Evolutionary conservation across 92 coral and sea anemone genomes (phyloP).

Genomic region (Phenganax marumi): DNA sequence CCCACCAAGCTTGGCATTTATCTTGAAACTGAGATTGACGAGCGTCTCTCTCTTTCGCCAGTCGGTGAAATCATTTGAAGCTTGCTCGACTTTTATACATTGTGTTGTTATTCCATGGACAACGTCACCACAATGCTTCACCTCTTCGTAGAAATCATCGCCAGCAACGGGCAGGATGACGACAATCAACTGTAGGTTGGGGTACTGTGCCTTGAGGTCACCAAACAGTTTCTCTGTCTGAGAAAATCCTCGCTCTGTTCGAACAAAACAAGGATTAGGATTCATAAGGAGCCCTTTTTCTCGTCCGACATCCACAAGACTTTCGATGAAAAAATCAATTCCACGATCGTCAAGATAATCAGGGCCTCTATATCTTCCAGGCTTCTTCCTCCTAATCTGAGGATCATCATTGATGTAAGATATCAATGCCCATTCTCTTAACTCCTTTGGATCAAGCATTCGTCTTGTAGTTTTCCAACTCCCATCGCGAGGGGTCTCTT

Average conservation of each 20-base stretch:
- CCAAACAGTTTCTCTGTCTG: constrained; percentile 52
- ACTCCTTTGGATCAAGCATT: constrained; percentile 26
- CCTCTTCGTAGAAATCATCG: constrained; percentile 47
- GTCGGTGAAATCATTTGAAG: constrained; percentile 46
- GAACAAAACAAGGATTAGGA: constrained; percentile 13
- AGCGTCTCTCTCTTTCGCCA: constrained; percentile 53
- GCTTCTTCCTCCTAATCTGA: no score
- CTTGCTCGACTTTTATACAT: constrained; percentile 68
- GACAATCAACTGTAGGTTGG: constrained; percentile 66
- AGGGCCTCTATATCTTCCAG: not conserved
- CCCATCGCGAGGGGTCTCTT: constrained; percentile 67
- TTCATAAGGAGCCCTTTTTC: constrained; percentile 14
- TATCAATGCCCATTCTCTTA: constrained; percentile 34
- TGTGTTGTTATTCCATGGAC: constrained; percentile 82
- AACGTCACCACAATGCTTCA: constrained; percentile 85
- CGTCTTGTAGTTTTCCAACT: constrained; percentile 75
- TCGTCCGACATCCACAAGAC: constrained; percentile 13
- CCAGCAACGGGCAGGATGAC: constrained; percentile 62
- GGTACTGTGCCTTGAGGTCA: constrained; percentile 3
- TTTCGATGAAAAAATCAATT: constrained; percentile 16
- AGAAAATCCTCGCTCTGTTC: not conserved
- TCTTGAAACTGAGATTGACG: constrained; percentile 83
- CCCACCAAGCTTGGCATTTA: constrained; percentile 90
- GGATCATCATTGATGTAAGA: not conserved
- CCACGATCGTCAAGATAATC: constrained; percentile 6